Evolutionary conservation across 2,113 vertebrate species (phyloP), one percentile per base, ranked within the genome.

Genomic region (Cephalopholis sonnerati): DNA sequence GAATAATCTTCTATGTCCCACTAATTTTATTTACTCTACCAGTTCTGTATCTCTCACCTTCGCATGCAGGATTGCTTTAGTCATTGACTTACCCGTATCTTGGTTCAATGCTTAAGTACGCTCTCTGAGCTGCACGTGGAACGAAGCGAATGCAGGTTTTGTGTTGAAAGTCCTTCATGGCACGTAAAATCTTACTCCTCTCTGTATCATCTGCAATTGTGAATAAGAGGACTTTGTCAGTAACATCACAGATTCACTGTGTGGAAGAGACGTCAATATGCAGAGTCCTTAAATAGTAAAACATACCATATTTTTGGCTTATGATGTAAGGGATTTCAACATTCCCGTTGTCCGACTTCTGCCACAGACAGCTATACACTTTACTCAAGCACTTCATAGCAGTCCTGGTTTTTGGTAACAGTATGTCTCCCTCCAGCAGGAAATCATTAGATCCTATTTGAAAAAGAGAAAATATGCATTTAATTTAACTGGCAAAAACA

Each of bases 101-200:
- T 15, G 89, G 67, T 57, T 93, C 70, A 20, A 90, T 71, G 73
- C 61, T 87, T 1, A 94, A 18, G 81, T 92, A 93, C 1, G 9
- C 53, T 10, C 0, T 68, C 59, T 94, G 50, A 2, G 0, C 0
- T 0, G 0, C 2, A 0, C 66, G 76, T 7, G 87, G 83, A 29
- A 91, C 9, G 24, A 93, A 93, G 13, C 79, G 92, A 55, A 95
- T 58, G 79, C 93, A 94, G 75, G 92, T 94, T 22, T 53, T 64
- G 6, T 0, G 1, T 39, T 74, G n/a, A 1, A 94, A 70, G 17
- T 24, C 76, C 16, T 68, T 65, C 80, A 92, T 77, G 46, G 93
- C 85, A 0, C 0, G 0, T 13, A 75, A 5, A 69, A 89, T 93
- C 3, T 0, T 3, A 0, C 0, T 48, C 59, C 0, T 78, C 27